Evolutionary conservation across 2,797 vertebrate species (phyloP).

Genomic region (Mus caroli): DNA sequence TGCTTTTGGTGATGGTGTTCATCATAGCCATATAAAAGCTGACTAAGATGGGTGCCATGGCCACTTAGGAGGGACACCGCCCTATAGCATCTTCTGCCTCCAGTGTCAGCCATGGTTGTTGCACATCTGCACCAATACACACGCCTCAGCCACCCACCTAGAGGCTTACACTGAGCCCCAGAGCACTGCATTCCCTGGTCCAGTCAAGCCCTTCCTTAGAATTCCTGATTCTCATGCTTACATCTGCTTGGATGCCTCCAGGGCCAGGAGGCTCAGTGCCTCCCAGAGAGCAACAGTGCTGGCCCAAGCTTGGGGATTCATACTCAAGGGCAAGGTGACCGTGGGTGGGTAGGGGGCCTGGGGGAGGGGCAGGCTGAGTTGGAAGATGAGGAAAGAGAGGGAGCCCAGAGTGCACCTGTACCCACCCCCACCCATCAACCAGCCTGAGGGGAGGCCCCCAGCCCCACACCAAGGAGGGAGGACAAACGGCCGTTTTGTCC

Average conservation of each 20-base stretch:
- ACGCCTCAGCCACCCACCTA: not conserved
- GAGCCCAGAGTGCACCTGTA: conserved; percentile 74
- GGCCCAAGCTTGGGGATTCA: not conserved
- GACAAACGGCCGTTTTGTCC: conserved; percentile 85
- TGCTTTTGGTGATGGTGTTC: not conserved
- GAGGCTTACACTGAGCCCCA: not conserved
- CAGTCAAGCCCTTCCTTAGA: not conserved
- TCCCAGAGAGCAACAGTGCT: rapidly evolving
- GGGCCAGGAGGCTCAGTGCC: conserved; percentile 28
- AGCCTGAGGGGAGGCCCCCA: conserved; percentile 76
- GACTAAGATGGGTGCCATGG: not conserved
- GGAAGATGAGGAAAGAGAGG: conserved; percentile 12
- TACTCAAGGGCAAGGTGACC: not conserved
- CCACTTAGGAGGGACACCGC: not conserved
- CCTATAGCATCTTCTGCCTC: not conserved
- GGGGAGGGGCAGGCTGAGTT: not conserved
- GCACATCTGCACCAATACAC: rapidly evolving
- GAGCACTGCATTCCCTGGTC: not conserved
- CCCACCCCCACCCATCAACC: conserved; percentile 75
- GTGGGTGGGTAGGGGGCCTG: not conserved
- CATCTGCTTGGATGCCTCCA: conserved; percentile 23
- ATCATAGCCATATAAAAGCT: not conserved
- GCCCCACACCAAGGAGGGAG: conserved; percentile 70
- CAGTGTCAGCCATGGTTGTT: not conserved
- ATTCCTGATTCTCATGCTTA: not conserved